phyloP scores from a whole-genome alignment of 2,113 vertebrate genomes.

The Cygnus buccinator region DNA sequence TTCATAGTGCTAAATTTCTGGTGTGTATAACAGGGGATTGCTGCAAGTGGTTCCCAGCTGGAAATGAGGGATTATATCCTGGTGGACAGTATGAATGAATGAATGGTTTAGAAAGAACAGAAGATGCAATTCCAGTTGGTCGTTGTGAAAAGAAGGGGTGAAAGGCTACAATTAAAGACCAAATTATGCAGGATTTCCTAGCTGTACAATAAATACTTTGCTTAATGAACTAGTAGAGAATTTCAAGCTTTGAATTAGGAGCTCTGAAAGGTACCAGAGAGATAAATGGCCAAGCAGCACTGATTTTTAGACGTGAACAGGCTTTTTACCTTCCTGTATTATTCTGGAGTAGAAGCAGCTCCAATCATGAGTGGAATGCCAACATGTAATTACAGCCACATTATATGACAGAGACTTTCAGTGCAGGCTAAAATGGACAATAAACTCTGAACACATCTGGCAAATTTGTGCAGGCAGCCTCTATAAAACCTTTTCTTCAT shows the following conservation, averaged over 20 bases:
- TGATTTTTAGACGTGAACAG: background rate
- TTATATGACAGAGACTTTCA: background rate
- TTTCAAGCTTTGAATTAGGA: background rate
- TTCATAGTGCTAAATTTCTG: background rate
- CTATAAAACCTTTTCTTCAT: background rate
- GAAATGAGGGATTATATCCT: background rate
- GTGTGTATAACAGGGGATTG: background rate
- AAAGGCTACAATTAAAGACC: background rate
- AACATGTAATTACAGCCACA: background rate
- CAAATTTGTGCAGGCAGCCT: background rate
- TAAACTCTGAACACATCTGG: background rate
- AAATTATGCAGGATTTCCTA: background rate
- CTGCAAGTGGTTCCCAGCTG: background rate
- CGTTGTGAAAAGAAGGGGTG: background rate
- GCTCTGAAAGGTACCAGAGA: background rate
- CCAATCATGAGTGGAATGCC: background rate
- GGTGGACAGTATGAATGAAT: background rate
- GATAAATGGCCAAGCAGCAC: background rate
- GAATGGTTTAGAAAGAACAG: background rate
- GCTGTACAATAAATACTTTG: background rate
- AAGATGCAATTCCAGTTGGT: background rate
- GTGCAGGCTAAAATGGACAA: background rate
- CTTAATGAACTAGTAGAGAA: background rate
- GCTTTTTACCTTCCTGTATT: background rate
- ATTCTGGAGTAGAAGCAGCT: background rate